Evolutionary conservation across 2,888 invertebrate species (phyloP).

Genomic region (Mayetiola destructor): DNA sequence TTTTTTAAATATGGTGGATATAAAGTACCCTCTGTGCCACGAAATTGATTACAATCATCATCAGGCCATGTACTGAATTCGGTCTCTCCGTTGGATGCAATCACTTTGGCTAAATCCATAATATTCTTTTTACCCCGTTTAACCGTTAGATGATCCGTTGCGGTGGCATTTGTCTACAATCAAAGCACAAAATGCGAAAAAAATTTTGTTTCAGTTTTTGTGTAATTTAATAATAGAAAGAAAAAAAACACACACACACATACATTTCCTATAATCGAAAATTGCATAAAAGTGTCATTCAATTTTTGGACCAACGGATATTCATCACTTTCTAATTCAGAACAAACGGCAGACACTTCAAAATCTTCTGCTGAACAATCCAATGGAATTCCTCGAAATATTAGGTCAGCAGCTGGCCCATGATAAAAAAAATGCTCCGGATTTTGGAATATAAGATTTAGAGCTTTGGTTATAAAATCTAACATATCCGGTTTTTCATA

Average conservation of each 20-base stretch:
- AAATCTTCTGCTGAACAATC: constrained; percentile 64
- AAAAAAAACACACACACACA: neutral
- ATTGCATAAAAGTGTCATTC: neutral
- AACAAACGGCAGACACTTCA: constrained; percentile 59
- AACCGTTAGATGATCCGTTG: constrained; percentile 53
- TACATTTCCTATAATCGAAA: constrained; percentile 6
- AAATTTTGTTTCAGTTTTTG: neutral
- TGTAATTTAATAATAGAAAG: neutral
- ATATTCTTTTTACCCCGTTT: constrained; percentile 58
- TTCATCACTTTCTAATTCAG: constrained; percentile 47
- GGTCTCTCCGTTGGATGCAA: constrained; percentile 49
- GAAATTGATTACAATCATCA: constrained; percentile 54
- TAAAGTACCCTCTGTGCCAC: constrained; percentile 76
- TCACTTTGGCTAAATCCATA: constrained; percentile 56
- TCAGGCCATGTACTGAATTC: constrained; percentile 50
- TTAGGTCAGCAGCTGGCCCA: constrained; percentile 50
- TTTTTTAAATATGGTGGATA: constrained; percentile 62
- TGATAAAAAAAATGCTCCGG: constrained; percentile 34
- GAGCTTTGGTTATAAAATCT: constrained; percentile 49
- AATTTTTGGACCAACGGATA: neutral
- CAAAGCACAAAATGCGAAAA: too few species aligned
- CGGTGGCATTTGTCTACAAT: constrained; percentile 60
- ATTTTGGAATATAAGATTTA: constrained; percentile 52
- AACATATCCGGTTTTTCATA: constrained; percentile 53
- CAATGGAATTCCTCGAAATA: constrained; percentile 57